A percentile compares a stretch with the other conserved stretches of the same genome.
These are phyloP conservation scores for Hippocampus guttulatus DNA, from an alignment of 2,113 vertebrate genomes.

Conservation along the genomic window DNA sequence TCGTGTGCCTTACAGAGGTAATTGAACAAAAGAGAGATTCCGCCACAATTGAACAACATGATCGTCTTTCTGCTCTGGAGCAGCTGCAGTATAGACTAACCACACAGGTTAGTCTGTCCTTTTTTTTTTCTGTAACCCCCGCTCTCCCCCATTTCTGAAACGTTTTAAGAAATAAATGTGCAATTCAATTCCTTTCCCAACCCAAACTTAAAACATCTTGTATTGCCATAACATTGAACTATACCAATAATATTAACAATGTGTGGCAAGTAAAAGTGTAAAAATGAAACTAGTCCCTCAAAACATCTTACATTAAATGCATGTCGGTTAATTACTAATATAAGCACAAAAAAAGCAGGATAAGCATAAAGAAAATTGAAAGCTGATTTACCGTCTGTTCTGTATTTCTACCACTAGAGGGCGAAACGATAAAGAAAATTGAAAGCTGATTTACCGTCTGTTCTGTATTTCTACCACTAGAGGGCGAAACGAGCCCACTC, in stretches of 20 bases:
- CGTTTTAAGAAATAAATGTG: too few relatives aligned
- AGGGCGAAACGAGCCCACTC: background rate
- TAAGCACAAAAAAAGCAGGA: background rate
- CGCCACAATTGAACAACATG: constrained; percentile 36
- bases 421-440: background rate
- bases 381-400: background rate
- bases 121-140: background rate
- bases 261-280: too few relatives aligned
- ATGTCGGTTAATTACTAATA: background rate
- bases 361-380: background rate
- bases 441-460: background rate
- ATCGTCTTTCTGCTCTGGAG: constrained; percentile 66
- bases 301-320: background rate
- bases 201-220: too few relatives aligned
- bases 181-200: too few relatives aligned
- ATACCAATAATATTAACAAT: too few relatives aligned
- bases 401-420: constrained; percentile 14
- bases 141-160: too few relatives aligned
- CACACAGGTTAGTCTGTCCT: constrained; percentile 69
- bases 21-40: constrained; percentile 17
- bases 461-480: constrained; percentile 9
- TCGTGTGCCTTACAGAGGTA: constrained; percentile 17
- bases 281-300: too few relatives aligned
- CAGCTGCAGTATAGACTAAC: constrained; percentile 70
- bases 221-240: too few relatives aligned